These are phyloP conservation scores for Platalea minor DNA, from an alignment of 2,797 vertebrate genomes.

Conservation along the genomic window DNA sequence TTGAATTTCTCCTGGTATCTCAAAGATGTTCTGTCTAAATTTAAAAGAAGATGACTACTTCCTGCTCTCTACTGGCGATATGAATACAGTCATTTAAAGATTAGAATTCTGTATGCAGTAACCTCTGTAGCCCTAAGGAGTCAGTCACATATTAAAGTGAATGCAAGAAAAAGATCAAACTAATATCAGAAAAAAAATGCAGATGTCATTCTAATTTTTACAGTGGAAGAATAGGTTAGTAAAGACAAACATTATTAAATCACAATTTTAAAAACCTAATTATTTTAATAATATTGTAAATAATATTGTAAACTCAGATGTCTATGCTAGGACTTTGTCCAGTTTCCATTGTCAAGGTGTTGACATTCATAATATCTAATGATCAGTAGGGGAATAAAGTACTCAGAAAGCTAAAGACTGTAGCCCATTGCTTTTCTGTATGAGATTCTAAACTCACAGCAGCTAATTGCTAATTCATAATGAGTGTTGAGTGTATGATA, in stretches of 20 bases:
- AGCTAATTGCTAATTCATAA: background rate
- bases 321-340: background rate
- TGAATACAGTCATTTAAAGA: background rate
- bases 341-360: background rate
- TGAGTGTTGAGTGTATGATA: background rate
- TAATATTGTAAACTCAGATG: background rate
- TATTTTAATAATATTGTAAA: background rate
- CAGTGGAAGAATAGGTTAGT: background rate
- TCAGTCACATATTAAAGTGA: background rate
- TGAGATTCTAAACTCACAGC: background rate
- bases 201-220: background rate
- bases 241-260: background rate
- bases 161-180: background rate
- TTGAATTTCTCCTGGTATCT: background rate
- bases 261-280: background rate
- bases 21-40: background rate
- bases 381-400: background rate
- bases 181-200: background rate
- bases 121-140: background rate
- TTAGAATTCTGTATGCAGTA: background rate
- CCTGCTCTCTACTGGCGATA: background rate
- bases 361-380: background rate
- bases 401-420: background rate
- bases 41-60: background rate
- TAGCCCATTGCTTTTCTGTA: background rate